Base-by-base conservation (phyloP, 2,888 invertebrate genomes). In the Siphonodentalium dalli region DNA sequence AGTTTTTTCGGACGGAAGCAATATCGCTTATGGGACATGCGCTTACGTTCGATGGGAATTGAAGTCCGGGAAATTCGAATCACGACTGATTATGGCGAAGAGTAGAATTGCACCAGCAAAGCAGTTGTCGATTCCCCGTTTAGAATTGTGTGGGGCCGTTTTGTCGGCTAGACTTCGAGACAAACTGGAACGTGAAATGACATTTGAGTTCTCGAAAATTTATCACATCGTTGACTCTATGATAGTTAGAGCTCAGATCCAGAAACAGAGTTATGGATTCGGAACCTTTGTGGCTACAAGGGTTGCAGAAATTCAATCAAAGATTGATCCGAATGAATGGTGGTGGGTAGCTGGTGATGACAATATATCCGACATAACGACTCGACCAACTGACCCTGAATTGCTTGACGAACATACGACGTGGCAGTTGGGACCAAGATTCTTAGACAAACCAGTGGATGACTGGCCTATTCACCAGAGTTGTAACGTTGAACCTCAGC, bases 221-320 rank as follows among this genome's bases (percentile, higher is more conserved):
- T 23, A 34, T 13, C 35, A 49, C n/a, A 24, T 49, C 20, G 41
- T 41, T 11, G 49, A 49, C 18, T 41, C 40, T 7, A 41, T 21
- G 18, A 49, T 49, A 9, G 41, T 48, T 9, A 39, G 34, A 24
- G 40, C 49, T 7, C 41, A 49, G 24, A 34, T 49, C 11, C 49
- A 49, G 28, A 21, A 29, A 34, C 34, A 41, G 26, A 33, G 40
- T 13, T 40, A 41, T 27, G 40, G 24, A n/a, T 48, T 48, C 41
- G 31, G 40, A 26, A 40, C 48, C n/a, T 48, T 40, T 40, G 24
- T 24, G 13, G 40, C 40, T 33, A 48, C 40, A 13, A 18, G 23
- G 20, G 21, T 40, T 18, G 40, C 40, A 23, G 48, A 40, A 34
- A 48, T 40, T 13, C 38, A 38, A 4, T 9, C n/a, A 15, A 39